Evolutionary conservation across 2,797 vertebrate species (phyloP).

Genomic region (Phalanger gymnotis): DNA sequence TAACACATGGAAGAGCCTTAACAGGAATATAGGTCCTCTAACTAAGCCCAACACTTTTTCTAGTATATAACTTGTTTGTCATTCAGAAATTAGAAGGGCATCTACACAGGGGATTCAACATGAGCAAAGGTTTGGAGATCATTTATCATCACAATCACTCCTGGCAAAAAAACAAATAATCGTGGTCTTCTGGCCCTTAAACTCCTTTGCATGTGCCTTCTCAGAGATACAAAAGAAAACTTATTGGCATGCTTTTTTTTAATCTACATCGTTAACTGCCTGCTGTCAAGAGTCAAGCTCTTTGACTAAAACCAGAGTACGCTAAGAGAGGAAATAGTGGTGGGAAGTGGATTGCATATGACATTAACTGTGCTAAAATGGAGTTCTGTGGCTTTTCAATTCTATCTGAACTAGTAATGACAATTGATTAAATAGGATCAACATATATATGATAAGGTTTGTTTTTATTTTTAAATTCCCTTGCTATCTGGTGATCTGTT

Average conservation of each 20-base stretch:
- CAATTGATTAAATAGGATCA: neutral
- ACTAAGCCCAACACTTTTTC: neutral
- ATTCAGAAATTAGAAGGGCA: neutral
- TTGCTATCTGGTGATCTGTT: slow-evolving; percentile 25
- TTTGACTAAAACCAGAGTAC: neutral
- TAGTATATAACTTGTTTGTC: neutral
- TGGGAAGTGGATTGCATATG: neutral
- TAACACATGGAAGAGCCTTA: neutral
- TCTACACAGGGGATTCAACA: neutral
- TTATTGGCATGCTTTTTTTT: neutral
- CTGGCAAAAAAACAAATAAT: neutral
- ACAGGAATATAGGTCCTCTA: neutral
- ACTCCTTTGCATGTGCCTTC: neutral
- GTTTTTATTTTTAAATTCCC: neutral
- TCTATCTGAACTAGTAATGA: neutral
- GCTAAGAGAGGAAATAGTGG: neutral
- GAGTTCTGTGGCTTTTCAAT: neutral
- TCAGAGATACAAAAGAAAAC: neutral
- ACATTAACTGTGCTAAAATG: neutral
- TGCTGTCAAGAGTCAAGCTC: neutral
- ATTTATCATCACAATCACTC: neutral
- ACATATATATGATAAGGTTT: neutral
- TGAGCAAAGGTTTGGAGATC: neutral
- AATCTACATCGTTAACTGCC: neutral
- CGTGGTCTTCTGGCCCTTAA: neutral